A percentile compares a stretch with the other conserved stretches of the same genome.
Conservation (phyloP, 2,888 invertebrate genomes). For the Dryomyza anilis region DNA sequence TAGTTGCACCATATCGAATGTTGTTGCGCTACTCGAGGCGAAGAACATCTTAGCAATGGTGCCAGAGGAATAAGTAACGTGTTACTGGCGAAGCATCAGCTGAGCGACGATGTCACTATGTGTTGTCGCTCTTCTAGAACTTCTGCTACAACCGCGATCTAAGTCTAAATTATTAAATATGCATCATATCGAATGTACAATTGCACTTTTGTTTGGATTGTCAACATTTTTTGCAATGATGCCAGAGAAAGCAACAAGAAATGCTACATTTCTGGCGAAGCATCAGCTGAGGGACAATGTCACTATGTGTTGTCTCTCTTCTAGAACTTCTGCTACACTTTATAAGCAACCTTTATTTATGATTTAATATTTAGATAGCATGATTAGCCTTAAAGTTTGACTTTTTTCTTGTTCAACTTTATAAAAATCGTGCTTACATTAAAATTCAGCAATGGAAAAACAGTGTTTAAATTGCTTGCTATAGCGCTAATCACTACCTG, state of each 20-base stretch:
- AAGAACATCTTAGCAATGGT: constrained; percentile 32
- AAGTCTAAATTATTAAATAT: neutral
- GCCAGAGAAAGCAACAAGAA: constrained; percentile 34
- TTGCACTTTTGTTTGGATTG: neutral
- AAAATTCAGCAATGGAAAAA: constrained; percentile 35
- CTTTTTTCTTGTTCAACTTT: neutral
- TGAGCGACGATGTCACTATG: constrained; percentile 9
- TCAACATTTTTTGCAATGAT: constrained; percentile 38
- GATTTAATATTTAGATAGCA: constrained; percentile 22
- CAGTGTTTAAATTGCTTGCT: constrained; percentile 29
- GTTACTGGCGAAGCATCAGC: constrained; percentile 35
- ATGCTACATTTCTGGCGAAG: constrained; percentile 25
- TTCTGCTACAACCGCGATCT: constrained; percentile 30
- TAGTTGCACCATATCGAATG: constrained; percentile 20
- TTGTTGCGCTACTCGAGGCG: neutral
- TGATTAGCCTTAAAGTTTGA: constrained; percentile 17
- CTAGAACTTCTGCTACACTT: constrained; percentile 50
- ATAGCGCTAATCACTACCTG: constrained; percentile 36
- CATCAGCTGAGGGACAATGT: constrained; percentile 34
- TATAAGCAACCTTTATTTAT: neutral
- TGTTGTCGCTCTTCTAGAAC: constrained; percentile 33
- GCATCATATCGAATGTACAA: constrained; percentile 7
- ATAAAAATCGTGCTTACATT: constrained; percentile 31
- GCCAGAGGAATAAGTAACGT: constrained; percentile 34
- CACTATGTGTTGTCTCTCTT: constrained; percentile 37